phyloP scores from a whole-genome alignment of 2,888 invertebrate species.

The Priapulus caudatus region DNA sequence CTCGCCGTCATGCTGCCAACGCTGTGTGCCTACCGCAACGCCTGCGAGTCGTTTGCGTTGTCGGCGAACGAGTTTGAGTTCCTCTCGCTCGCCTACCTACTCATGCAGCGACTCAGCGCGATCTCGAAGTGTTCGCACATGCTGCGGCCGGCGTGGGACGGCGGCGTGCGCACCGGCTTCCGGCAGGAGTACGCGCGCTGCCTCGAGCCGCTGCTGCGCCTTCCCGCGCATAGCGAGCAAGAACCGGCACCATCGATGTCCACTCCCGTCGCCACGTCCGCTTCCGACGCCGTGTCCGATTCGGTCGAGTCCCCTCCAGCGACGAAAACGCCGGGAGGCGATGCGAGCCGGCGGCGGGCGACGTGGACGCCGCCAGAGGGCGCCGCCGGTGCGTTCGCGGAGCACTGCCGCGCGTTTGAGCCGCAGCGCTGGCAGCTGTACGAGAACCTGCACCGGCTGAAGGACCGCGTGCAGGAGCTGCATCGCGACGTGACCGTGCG shows the following conservation, averaged over 20 bases:
- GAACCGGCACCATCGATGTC: too few relatives aligned
- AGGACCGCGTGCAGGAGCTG: constrained; percentile 49
- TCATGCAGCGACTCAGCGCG: constrained; percentile 52
- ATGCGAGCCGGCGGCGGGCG: constrained; percentile 11
- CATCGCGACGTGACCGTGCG: constrained; percentile 56
- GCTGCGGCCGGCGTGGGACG: background rate
- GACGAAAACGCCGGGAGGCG: too few relatives aligned
- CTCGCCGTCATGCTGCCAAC: constrained; percentile 53
- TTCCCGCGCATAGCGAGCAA: too few relatives aligned
- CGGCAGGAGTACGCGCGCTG: constrained; percentile 12
- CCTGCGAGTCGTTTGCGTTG: constrained; percentile 56
- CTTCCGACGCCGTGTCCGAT: too few relatives aligned
- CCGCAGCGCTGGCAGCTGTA: too few relatives aligned
- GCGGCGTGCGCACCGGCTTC: constrained; percentile 6
- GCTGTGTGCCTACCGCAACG: constrained; percentile 54
- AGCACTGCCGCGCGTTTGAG: background rate
- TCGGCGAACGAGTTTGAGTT: constrained; percentile 62
- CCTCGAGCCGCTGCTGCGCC: constrained; percentile 17
- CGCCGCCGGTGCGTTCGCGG: background rate
- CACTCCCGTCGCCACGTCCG: too few relatives aligned
- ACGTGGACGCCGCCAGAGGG: too few relatives aligned
- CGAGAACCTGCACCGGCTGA: constrained; percentile 28
- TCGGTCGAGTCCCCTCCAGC: too few relatives aligned
- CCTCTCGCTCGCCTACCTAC: constrained; percentile 51
- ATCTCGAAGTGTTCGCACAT: too few relatives aligned